These are phyloP conservation scores for Helarctos malayanus DNA, from an alignment of 2,797 vertebrate species.

Conservation along the genomic window DNA sequence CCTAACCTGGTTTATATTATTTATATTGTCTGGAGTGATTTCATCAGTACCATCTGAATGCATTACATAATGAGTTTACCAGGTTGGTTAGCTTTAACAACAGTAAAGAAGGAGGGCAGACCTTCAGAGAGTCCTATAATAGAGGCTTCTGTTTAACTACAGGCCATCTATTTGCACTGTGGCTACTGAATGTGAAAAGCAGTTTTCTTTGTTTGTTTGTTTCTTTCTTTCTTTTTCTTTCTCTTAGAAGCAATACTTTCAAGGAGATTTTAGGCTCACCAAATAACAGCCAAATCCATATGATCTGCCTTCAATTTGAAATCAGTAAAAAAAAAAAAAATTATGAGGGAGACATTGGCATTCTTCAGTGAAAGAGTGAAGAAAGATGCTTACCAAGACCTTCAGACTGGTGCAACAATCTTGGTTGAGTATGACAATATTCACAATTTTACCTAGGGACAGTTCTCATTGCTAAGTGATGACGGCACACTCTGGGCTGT, in stretches of 20 bases:
- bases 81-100: background rate
- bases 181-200: background rate
- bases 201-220: background rate
- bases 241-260: background rate
- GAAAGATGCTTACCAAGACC: background rate
- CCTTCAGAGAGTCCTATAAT: background rate
- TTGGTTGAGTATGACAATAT: background rate
- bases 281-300: constrained; percentile 3
- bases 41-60: background rate
- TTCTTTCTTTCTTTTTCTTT: too few species aligned
- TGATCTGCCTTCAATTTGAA: constrained; percentile 42
- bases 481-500: background rate
- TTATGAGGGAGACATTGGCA: background rate
- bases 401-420: background rate
- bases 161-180: background rate
- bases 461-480: background rate
- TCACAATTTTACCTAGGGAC: background rate
- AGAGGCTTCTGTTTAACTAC: background rate
- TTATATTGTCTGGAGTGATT: background rate
- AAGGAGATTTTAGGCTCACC: background rate
- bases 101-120: background rate
- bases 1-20: background rate
- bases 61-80: background rate
- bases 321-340: constrained; percentile 43
- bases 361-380: constrained; percentile 21